These are phyloP conservation scores for Notarius lentiginosus DNA, from an alignment of 2,113 vertebrate species.

Conservation along the genomic window DNA sequence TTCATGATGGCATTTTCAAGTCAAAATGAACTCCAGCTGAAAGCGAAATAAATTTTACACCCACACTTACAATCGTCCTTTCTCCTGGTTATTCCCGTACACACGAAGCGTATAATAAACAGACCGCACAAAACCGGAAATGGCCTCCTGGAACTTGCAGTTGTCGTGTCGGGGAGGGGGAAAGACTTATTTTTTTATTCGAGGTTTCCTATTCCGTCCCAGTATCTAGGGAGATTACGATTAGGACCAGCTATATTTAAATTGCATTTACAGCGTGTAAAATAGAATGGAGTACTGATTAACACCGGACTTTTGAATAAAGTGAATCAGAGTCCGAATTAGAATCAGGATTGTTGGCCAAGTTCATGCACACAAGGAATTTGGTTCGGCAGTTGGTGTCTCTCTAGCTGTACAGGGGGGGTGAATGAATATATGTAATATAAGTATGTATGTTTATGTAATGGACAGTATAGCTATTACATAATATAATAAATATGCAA, in stretches of 20 bases:
- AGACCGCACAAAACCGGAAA: not conserved
- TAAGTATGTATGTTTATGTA: too few species aligned
- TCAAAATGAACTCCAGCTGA: not conserved
- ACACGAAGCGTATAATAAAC: not conserved
- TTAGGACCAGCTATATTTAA: not conserved
- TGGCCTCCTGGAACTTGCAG: not conserved
- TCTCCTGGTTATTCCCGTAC: not conserved
- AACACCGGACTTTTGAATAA: too few species aligned
- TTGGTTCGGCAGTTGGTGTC: too few species aligned
- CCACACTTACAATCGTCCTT: not conserved
- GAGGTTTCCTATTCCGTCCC: not conserved
- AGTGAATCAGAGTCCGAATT: too few species aligned
- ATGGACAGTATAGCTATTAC: too few species aligned
- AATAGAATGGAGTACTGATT: too few species aligned
- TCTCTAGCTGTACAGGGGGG: too few species aligned
- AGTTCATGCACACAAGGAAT: too few species aligned
- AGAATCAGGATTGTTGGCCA: too few species aligned
- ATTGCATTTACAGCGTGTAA: not conserved
- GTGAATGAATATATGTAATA: too few species aligned
- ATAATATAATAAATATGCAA: too few species aligned
- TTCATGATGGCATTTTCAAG: slow-evolving; percentile 52
- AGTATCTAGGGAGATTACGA: not conserved
- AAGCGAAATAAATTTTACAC: not conserved
- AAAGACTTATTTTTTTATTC: slow-evolving; percentile 1
- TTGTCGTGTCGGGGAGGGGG: not conserved